Evolutionary conservation across 2,113 vertebrate species (phyloP).

Genomic region (Callipepla californica): DNA sequence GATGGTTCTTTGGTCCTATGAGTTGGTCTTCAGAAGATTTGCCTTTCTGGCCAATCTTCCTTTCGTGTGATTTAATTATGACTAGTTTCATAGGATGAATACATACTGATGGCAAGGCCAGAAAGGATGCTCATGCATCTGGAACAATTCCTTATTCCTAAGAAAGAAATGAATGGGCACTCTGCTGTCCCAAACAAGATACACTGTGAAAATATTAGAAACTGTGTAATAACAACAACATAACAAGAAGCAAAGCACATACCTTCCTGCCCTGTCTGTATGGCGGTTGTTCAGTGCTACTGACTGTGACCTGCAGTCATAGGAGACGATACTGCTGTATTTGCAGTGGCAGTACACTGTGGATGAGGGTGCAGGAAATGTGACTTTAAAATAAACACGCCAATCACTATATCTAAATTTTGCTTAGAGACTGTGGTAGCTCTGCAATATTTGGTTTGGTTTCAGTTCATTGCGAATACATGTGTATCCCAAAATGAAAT

Average conservation of each 20-base stretch:
- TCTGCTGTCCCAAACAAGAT: background rate
- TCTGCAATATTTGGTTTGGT: background rate
- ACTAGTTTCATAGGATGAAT: background rate
- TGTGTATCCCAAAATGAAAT: accelerated
- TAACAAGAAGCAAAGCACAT: too few relatives aligned
- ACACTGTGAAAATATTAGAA: background rate
- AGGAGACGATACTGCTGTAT: background rate
- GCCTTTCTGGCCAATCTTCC: background rate
- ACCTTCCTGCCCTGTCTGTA: background rate
- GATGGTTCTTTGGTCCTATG: background rate
- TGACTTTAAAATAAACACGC: background rate
- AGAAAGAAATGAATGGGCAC: background rate
- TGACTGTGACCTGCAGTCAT: background rate
- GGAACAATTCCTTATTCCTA: background rate
- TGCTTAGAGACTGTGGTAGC: background rate
- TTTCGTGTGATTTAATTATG: background rate
- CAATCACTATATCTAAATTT: background rate
- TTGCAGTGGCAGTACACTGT: background rate
- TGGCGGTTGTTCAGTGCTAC: background rate
- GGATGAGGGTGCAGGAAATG: background rate
- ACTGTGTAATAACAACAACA: background rate
- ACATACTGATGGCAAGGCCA: background rate
- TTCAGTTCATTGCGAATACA: background rate
- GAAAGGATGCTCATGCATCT: background rate
- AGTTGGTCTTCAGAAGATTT: background rate